Evolutionary conservation across 2,888 invertebrate species (phyloP), one percentile per base, ranked within the genome.

Genomic region (Hyppa rectilinea): DNA sequence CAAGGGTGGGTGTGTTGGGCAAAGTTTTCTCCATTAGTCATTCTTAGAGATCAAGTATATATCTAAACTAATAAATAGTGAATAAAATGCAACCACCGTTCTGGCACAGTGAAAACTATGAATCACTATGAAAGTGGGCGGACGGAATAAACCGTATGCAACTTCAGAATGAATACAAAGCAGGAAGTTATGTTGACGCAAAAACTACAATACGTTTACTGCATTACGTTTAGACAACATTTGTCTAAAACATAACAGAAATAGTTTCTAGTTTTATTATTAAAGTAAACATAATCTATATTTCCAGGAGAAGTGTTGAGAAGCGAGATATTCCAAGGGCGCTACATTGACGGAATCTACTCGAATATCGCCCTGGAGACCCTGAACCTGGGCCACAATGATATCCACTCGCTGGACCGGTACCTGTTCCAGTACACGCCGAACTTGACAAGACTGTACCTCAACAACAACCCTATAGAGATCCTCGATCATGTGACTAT

Each of bases 291-390:
- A 23, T 38, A 29, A 31, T 26, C 7, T n/a, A 26, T 65, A 50
- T 64, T 92, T 93, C 72, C 89, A 97, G 97, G 96, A n/a, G 97
- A 97, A 67, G 96, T 96, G 50, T 87, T 97, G 49, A 93, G 96
- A 59, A 95, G 97, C 29, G 97, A 97, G 82, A 96, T 97, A 70
- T 97, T 97, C 90, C 97, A 97, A 86, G 97, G 97, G 0, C 96
- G 96, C 0, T 97, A 97, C 88, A 96, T 95, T 73, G 92, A 95
- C 66, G 94, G 94, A 4, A 92, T 92, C 29, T 97, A 96, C 90
- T 96, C 96, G 75, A 96, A 96, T 60, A 96, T 97, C 50, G 95
- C 95, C 0, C 83, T 97, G 69, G 96, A 96, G 85, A 96, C 97
- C 17, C 89, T 97, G 38, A 96, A 97, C 88, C 91, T 97, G 49